phyloP scores from a whole-genome alignment of 2,797 vertebrate genomes.

The Enteromius paludinosus region DNA sequence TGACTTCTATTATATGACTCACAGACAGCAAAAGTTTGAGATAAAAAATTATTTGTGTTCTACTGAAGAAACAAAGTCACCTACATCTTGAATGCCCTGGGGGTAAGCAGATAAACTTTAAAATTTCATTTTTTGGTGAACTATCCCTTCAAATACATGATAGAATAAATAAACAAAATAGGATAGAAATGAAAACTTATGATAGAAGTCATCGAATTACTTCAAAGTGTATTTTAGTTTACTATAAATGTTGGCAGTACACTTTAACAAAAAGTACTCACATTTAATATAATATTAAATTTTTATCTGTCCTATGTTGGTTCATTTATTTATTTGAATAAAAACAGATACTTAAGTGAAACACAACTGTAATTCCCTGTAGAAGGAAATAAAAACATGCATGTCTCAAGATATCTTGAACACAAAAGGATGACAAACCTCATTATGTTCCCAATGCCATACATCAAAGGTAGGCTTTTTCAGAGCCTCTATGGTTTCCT shows the following conservation, averaged over 20 bases:
- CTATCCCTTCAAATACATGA: neutral
- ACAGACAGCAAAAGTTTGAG: no score
- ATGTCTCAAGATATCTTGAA: neutral
- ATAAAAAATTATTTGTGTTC: no score
- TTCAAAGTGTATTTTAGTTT: neutral
- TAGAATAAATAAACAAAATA: neutral
- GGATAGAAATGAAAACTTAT: neutral
- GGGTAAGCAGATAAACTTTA: no score
- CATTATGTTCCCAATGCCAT: conserved; percentile 98
- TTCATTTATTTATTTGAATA: neutral
- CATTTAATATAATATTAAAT: no score
- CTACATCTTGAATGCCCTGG: no score
- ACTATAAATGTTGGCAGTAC: neutral
- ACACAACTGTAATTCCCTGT: neutral
- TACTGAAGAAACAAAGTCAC: no score
- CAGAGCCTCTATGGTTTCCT: conserved; percentile 92
- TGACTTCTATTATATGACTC: no score
- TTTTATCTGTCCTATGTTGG: neutral
- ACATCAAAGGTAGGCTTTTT: conserved; percentile 97
- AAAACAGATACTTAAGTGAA: neutral
- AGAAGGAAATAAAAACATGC: neutral
- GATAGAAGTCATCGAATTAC: neutral
- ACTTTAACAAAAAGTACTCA: neutral
- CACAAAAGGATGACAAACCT: conserved; percentile 78
- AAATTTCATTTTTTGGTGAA: no score